These are phyloP conservation scores for Cylloceria caligata DNA, from an alignment of 2,888 invertebrate genomes.

Conservation along the genomic window DNA sequence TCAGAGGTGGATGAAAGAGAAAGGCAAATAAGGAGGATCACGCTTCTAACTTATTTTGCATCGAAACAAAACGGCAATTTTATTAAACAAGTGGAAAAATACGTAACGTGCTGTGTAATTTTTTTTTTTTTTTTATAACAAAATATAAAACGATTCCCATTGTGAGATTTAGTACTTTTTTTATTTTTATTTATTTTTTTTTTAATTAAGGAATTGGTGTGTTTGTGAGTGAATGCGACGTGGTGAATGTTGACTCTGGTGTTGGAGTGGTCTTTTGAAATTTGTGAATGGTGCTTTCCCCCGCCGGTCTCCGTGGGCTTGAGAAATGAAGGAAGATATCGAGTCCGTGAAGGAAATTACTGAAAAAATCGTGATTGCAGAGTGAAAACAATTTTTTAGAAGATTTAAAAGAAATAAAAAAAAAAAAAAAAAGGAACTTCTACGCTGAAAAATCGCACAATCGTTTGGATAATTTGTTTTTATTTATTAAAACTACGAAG, in stretches of 20 bases:
- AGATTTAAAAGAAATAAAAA: too few species aligned
- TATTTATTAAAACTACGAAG: neutral
- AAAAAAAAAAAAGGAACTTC: too few species aligned
- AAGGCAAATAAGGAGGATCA: neutral
- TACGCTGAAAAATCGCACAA: too few species aligned
- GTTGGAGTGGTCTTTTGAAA: constrained; percentile 16
- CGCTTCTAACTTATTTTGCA: neutral
- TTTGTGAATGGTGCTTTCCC: constrained; percentile 18
- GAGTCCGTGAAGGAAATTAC: neutral
- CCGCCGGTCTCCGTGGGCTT: neutral
- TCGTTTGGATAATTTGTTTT: neutral
- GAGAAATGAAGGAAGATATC: neutral
- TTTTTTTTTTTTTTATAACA: neutral
- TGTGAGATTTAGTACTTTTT: neutral
- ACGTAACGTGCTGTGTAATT: neutral
- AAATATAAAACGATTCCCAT: neutral
- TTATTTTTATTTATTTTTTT: neutral
- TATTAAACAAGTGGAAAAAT: neutral
- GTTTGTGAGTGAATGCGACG: constrained; percentile 13
- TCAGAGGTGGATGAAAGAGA: neutral
- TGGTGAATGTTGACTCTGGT: constrained; percentile 15
- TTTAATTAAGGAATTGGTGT: neutral
- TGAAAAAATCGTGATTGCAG: neutral
- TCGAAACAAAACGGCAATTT: neutral
- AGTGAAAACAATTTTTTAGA: neutral